A percentile compares a stretch with the other conserved stretches of the same genome.
phyloP scores from a whole-genome alignment of 1,140 invertebrate genomes.

The Cotesia chilonis region DNA sequence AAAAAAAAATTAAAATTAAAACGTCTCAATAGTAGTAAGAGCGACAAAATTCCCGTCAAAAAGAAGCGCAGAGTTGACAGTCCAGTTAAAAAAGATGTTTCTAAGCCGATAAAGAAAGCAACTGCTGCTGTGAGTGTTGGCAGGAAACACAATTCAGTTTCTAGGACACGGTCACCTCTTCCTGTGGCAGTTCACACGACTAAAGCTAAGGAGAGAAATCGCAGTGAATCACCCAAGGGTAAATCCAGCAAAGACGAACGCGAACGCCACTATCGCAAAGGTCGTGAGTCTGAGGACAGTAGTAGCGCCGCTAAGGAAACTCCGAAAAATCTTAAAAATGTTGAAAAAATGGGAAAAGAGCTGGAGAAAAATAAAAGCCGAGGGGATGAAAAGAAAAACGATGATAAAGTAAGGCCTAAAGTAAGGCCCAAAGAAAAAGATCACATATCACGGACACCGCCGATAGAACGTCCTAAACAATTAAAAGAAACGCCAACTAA shows the following conservation, averaged over 20 bases:
- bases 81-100: conserved; percentile 52
- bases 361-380: conserved; percentile 50
- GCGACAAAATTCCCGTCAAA: conserved; percentile 54
- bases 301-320: conserved; percentile 12
- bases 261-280: conserved; percentile 19
- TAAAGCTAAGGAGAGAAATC: conserved; percentile 57
- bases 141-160: conserved; percentile 50
- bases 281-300: conserved; percentile 23
- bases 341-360: conserved; percentile 55
- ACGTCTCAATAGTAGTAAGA: conserved; percentile 53
- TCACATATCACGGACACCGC: conserved; percentile 57
- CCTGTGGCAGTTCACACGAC: conserved; percentile 35
- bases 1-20: conserved; percentile 64
- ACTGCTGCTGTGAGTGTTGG: conserved; percentile 43
- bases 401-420: conserved; percentile 50
- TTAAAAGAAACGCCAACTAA: conserved; percentile 52
- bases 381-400: conserved; percentile 55
- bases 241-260: conserved; percentile 49
- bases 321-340: conserved; percentile 41
- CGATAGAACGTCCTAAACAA: conserved; percentile 53
- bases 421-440: conserved; percentile 58
- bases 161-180: conserved; percentile 53
- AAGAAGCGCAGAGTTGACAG: conserved; percentile 61
- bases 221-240: conserved; percentile 62
- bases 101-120: conserved; percentile 54